Percentiles rank a stretch among this genome's conserved stretches.
Conservation (phyloP, 1,140 invertebrate species). For the Asbolus verrucosus region DNA sequence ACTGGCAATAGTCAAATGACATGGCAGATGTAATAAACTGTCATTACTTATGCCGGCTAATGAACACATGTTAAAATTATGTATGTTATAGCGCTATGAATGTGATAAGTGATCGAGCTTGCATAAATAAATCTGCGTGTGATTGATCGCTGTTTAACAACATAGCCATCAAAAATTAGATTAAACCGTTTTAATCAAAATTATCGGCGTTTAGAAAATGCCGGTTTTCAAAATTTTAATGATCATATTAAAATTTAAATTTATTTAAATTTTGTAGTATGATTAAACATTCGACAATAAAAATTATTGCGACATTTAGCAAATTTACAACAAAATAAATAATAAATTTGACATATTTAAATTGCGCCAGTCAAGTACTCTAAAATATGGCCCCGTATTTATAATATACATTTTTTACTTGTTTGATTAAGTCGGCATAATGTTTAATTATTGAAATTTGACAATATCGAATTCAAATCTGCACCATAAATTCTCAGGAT, state of each 20-base stretch:
- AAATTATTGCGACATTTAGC: conserved; percentile 22
- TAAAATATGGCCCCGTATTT: not conserved
- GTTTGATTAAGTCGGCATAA: no score
- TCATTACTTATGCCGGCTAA: conserved; percentile 22
- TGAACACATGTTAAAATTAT: conserved; percentile 3
- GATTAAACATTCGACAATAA: conserved; percentile 11
- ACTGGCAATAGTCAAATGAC: conserved; percentile 13
- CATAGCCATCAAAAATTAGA: conserved; percentile 24
- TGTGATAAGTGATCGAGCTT: not conserved
- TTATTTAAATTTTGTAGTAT: conserved; percentile 28
- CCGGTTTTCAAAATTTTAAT: conserved; percentile 16
- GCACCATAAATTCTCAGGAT: no score
- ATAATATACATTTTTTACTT: no score
- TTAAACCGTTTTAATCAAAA: not conserved
- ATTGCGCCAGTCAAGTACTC: not conserved
- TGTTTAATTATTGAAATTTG: no score
- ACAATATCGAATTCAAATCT: no score
- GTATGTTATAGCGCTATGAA: not conserved
- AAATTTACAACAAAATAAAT: not conserved
- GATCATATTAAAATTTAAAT: conserved; percentile 18
- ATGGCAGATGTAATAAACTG: conserved; percentile 22
- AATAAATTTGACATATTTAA: conserved; percentile 3
- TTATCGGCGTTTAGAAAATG: conserved; percentile 5
- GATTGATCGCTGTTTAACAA: conserved; percentile 6
- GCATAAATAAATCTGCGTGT: conserved; percentile 6